Conservation (phyloP, 2,797 vertebrate genomes). For the Clarias fuscus region DNA sequence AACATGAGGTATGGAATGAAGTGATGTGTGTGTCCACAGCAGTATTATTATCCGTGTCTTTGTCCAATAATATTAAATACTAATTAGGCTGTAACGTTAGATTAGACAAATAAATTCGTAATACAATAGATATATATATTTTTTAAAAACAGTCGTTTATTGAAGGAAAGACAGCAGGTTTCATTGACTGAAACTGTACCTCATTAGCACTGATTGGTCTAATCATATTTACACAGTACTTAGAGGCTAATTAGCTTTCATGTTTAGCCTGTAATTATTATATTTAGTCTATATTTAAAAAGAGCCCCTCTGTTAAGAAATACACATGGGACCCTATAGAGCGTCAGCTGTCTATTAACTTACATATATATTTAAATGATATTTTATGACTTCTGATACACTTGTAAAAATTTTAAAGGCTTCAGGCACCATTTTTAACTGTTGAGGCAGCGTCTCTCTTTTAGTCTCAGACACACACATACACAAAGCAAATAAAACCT, state of each 20-base stretch:
- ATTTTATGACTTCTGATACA: constrained; percentile 8
- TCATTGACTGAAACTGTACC: background rate
- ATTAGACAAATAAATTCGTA: background rate
- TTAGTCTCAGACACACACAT: background rate
- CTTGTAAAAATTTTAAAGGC: constrained; percentile 20
- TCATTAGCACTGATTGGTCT: background rate
- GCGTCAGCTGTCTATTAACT: background rate
- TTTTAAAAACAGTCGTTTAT: background rate
- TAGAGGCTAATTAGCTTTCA: background rate
- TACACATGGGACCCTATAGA: background rate
- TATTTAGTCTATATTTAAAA: background rate
- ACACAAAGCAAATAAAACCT: background rate
- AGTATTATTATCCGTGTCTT: too few species aligned
- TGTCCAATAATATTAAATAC: too few species aligned
- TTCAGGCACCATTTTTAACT: constrained; percentile 20
- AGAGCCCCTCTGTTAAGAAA: background rate
- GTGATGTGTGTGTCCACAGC: too few species aligned
- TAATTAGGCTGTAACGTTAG: background rate
- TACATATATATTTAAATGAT: background rate
- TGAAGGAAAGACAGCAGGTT: background rate
- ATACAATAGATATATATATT: background rate
- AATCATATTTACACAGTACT: background rate
- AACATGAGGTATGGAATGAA: too few species aligned
- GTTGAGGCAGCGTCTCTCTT: background rate
- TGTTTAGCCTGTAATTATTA: background rate